These are phyloP conservation scores for Cataglyphis albicans DNA, from an alignment of 2,888 invertebrate species.

Conservation along the genomic window DNA sequence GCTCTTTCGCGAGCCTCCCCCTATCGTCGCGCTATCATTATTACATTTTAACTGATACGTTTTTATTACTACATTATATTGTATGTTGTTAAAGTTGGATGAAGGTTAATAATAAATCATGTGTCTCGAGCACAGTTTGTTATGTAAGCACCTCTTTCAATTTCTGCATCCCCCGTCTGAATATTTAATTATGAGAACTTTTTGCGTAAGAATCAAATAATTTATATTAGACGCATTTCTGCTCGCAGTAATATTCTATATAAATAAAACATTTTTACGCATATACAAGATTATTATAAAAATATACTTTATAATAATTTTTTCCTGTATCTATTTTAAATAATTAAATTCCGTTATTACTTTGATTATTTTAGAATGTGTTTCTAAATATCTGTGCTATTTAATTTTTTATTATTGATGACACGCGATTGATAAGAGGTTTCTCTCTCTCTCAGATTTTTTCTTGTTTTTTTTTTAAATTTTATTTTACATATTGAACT, in stretches of 20 bases:
- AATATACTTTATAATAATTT: background rate
- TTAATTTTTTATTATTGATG: background rate
- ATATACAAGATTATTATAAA: background rate
- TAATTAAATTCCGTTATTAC: background rate
- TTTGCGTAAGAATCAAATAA: background rate
- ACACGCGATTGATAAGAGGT: background rate
- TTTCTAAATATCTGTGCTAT: background rate
- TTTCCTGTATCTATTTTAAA: background rate
- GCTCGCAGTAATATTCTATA: background rate
- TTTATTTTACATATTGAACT: background rate
- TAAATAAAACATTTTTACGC: background rate
- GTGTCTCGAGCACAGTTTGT: slow-evolving; percentile 76
- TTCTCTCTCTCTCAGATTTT: background rate
- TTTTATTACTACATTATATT: slow-evolving; percentile 85
- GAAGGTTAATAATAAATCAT: slow-evolving; percentile 83
- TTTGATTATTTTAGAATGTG: background rate
- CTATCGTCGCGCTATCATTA: slow-evolving; percentile 82
- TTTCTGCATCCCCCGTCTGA: slow-evolving; percentile 51
- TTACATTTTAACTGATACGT: slow-evolving; percentile 81
- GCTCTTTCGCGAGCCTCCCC: slow-evolving; percentile 68
- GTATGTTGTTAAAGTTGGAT: slow-evolving; percentile 86
- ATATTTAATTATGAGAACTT: background rate
- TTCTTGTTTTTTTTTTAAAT: background rate
- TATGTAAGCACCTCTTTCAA: slow-evolving; percentile 68
- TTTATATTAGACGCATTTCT: background rate